These are phyloP conservation scores for Adelosebastes latens DNA, from an alignment of 2,797 vertebrate genomes.

Conservation along the genomic window DNA sequence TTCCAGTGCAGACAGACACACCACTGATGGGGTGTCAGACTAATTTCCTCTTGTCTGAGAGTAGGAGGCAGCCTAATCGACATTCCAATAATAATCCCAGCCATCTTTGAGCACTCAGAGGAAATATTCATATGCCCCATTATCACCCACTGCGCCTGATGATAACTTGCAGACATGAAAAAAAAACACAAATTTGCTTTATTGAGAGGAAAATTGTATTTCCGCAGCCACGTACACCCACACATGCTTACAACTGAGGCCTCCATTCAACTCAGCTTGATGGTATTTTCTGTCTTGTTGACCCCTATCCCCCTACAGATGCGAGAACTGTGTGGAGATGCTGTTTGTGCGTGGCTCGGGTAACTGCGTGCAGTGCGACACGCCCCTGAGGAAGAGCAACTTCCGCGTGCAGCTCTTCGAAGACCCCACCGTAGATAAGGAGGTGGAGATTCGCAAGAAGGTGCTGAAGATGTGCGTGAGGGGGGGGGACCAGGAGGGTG, in stretches of 20 bases:
- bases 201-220: constrained; percentile 39
- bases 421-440: constrained; percentile 95
- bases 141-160: constrained; percentile 59
- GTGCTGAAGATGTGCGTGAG: constrained; percentile 93
- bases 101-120: constrained; percentile 68
- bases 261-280: background rate
- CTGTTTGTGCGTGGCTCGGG: constrained; percentile 95
- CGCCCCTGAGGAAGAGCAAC: constrained; percentile 94
- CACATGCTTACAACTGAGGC: constrained; percentile 1
- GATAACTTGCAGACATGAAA: constrained; percentile 37
- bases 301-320: constrained; percentile 75
- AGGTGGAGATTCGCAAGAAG: constrained; percentile 98
- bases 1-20: constrained; percentile 72
- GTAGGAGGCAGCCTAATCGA: constrained; percentile 71
- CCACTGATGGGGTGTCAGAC: constrained; percentile 68
- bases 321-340: constrained; percentile 98
- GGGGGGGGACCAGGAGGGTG: background rate
- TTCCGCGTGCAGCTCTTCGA: constrained; percentile 98
- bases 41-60: constrained; percentile 76
- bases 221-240: background rate
- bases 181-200: constrained; percentile 42
- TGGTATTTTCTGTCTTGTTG: background rate
- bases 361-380: constrained; percentile 95
- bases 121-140: constrained; percentile 66
- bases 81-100: constrained; percentile 72